Base-by-base conservation (phyloP, 64 coral and sea anemone species). In the Porites lutea region DNA sequence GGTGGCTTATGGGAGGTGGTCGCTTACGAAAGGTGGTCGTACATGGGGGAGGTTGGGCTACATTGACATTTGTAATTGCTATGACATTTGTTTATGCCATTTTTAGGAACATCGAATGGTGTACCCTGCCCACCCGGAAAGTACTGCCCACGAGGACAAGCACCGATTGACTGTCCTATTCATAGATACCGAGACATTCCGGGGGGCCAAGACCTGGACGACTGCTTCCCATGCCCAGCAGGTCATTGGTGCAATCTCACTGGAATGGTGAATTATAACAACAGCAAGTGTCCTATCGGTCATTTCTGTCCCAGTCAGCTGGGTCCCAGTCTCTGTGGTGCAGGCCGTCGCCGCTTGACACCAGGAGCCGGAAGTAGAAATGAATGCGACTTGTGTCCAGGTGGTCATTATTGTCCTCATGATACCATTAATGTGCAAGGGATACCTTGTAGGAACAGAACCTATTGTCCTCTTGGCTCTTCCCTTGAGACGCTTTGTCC, bases 191-290 rank as follows among this genome's bases (percentile, higher is more conserved):
- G 97, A 54, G 94, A 99, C 65, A 64, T 94, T 47, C 47, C 83
- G 0, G 94, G 94, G 4, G 97, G 97, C 16, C 67, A 69, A 94
- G 85, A 81, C 15, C 62, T 96, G 22, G 78, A 75, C 19, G 94
- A 96, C 72, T 99, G 97, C 66, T 96, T 99, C 43, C 65, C 91
- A 14, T 99, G 97, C 53, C 97, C 92, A 18, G 91, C 97, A 10
- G 97, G 97, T 55, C 91, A 99, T 68, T 99, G 97, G 97, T 99
- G 97, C 79, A 99, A 99, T 65, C 5, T 96, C 4, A 99, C 94
- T 13, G 97, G 97, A 18, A 99, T 99, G 88, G 93, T 89, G 1
- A 83, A 96, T 59, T 93, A 79, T 78, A 96, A 74, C 68, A 96
- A 93, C 53, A 96, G 94, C 85, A 84, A 83, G 82, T 99, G 97